These are phyloP conservation scores for Thereva unica DNA, from an alignment of 2,888 invertebrate species.

Conservation along the genomic window DNA sequence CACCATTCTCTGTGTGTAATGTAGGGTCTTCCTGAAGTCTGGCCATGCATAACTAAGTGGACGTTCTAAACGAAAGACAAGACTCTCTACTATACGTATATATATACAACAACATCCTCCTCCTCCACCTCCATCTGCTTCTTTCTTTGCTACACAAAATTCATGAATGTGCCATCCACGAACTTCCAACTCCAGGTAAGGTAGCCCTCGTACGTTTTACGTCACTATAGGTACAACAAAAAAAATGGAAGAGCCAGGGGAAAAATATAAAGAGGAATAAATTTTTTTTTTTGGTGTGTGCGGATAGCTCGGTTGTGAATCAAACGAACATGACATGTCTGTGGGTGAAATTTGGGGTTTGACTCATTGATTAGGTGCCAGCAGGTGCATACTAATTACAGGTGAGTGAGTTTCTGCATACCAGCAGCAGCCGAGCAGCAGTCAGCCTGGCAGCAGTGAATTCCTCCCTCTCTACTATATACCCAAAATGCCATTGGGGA, in stretches of 20 bases:
- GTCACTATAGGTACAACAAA: no score
- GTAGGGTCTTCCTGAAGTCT: constrained; percentile 25
- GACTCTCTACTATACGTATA: neutral
- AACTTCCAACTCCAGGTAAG: no score
- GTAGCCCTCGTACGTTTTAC: no score
- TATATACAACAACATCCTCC: neutral
- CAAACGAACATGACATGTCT: constrained; percentile 14
- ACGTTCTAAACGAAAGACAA: neutral
- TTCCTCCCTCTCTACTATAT: no score
- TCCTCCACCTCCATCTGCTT: neutral
- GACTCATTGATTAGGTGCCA: constrained; percentile 27
- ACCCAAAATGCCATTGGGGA: neutral
- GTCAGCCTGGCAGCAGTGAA: no score
- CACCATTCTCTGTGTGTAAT: neutral
- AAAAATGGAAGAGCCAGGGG: no score
- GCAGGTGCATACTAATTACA: constrained; percentile 23
- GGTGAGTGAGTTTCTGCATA: neutral
- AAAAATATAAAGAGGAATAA: constrained; percentile 5
- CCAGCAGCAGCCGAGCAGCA: neutral
- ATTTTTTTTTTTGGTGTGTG: neutral
- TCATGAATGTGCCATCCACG: no score
- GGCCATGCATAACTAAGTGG: constrained; percentile 27
- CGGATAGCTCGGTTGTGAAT: constrained; percentile 17
- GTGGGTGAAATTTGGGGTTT: constrained; percentile 13
- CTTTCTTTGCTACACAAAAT: no score